A percentile compares a stretch with the other conserved stretches of the same genome.
phyloP scores from a whole-genome alignment of 2,888 invertebrate genomes.

The Acleris emargana region DNA sequence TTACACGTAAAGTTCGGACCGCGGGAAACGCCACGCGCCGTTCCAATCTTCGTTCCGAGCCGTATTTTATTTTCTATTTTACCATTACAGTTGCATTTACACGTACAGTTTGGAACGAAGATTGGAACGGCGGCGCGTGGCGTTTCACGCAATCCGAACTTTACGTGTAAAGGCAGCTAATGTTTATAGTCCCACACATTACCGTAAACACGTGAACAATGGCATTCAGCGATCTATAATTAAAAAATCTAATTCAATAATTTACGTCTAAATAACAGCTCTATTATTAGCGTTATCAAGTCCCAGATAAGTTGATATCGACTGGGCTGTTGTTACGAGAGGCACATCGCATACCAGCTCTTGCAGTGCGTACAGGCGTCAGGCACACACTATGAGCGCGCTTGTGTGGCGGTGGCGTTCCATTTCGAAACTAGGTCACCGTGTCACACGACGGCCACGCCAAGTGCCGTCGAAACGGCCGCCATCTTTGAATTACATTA shows the following conservation, averaged over 20 bases:
- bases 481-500: conserved; percentile 78
- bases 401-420: conserved; percentile 77
- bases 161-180: too few species aligned
- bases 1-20: too few species aligned
- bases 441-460: conserved; percentile 78
- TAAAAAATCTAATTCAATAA: background rate
- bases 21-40: too few species aligned
- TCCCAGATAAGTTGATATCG: background rate
- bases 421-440: conserved; percentile 82
- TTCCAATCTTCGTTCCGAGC: too few species aligned
- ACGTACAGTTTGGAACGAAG: too few species aligned
- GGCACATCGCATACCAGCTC: conserved; percentile 23
- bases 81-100: too few species aligned
- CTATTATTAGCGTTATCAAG: background rate
- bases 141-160: too few species aligned
- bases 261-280: background rate
- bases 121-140: too few species aligned
- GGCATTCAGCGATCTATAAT: background rate
- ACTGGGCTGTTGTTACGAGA: background rate
- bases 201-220: background rate
- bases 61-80: too few species aligned
- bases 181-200: too few species aligned
- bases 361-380: conserved; percentile 54
- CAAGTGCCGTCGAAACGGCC: conserved; percentile 70
- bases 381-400: conserved; percentile 60